These are phyloP conservation scores for Mallotus villosus DNA, from an alignment of 2,797 vertebrate species.

Conservation along the genomic window DNA sequence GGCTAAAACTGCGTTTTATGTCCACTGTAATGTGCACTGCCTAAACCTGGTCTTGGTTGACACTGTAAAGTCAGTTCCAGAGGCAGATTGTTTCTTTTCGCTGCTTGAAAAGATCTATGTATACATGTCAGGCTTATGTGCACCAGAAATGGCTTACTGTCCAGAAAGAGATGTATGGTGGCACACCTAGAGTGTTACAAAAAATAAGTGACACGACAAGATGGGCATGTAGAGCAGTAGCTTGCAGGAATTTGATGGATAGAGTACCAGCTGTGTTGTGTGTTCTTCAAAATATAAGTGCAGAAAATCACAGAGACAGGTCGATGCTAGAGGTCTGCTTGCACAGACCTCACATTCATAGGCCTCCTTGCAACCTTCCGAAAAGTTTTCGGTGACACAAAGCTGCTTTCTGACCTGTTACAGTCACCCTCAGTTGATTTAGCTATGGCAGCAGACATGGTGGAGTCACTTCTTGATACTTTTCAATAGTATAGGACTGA, in stretches of 20 bases:
- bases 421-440: slow-evolving; percentile 26
- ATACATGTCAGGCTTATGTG: slow-evolving; percentile 21
- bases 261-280: slow-evolving; percentile 14
- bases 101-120: slow-evolving; percentile 19
- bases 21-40: slow-evolving; percentile 19
- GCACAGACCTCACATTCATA: background rate
- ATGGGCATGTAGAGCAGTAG: slow-evolving; percentile 19
- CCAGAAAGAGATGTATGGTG: slow-evolving; percentile 20
- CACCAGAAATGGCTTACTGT: slow-evolving; percentile 26
- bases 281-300: slow-evolving; percentile 11
- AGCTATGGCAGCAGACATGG: slow-evolving; percentile 10
- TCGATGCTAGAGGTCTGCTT: background rate
- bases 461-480: slow-evolving; percentile 13
- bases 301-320: slow-evolving; percentile 8
- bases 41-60: slow-evolving; percentile 7
- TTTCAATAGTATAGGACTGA: slow-evolving; percentile 23
- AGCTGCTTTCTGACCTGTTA: slow-evolving; percentile 20
- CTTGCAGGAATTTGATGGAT: slow-evolving; percentile 18
- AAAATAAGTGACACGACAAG: slow-evolving; percentile 19
- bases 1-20: slow-evolving; percentile 15
- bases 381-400: background rate
- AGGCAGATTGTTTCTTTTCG: slow-evolving; percentile 19
- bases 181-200: slow-evolving; percentile 25
- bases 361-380: slow-evolving; percentile 12
- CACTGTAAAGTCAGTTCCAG: slow-evolving; percentile 17